Evolutionary conservation across 2,113 vertebrate genomes (phyloP).

Genomic region (Proteles cristata): DNA sequence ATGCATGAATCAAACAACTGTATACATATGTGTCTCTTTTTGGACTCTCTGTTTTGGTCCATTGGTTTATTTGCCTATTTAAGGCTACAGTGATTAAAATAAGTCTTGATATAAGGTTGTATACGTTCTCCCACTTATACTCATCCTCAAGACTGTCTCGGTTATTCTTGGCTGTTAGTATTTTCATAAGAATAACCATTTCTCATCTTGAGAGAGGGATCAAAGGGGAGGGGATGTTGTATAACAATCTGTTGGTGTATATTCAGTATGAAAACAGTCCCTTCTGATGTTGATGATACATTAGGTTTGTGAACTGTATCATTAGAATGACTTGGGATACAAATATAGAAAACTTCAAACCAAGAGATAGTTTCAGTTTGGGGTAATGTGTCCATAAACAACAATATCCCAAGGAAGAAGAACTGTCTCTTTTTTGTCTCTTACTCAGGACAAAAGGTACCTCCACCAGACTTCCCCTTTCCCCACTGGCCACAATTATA

Average conservation of each 20-base stretch:
- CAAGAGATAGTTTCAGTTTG: not conserved
- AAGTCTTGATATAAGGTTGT: not conserved
- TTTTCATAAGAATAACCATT: conserved; percentile 15
- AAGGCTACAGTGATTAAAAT: not conserved
- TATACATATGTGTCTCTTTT: not conserved
- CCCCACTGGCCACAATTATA: not conserved
- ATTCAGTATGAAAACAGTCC: not conserved
- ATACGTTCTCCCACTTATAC: not conserved
- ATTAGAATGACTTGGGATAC: not conserved
- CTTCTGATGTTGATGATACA: not conserved
- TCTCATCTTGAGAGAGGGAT: not conserved
- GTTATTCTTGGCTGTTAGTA: not conserved
- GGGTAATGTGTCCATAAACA: not conserved
- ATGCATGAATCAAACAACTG: not conserved
- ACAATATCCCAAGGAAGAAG: not conserved
- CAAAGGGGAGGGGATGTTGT: not conserved
- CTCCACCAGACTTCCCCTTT: not conserved
- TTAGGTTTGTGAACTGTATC: not conserved
- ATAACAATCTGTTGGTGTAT: not conserved
- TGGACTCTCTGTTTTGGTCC: not conserved
- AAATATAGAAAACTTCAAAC: not conserved
- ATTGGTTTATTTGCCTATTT: not conserved
- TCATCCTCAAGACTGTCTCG: not conserved
- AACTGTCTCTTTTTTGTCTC: not conserved
- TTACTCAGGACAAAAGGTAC: not conserved